Base-by-base conservation (phyloP, 2,888 invertebrate species). In the Podabrus alpinus region DNA sequence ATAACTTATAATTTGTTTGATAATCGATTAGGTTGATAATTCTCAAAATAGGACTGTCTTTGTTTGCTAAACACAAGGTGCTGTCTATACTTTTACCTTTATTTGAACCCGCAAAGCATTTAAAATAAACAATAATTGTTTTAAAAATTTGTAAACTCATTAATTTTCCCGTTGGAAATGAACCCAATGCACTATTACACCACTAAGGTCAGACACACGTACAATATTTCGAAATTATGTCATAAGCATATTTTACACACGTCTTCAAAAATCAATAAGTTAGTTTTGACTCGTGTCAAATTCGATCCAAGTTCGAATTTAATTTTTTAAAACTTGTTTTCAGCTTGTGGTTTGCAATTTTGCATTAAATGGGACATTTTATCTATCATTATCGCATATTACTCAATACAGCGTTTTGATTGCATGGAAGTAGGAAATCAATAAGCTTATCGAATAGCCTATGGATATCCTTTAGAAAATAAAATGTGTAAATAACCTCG, bases 401-500 rank as follows among this genome's bases (percentile, higher is more conserved):
- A 71, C 71, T 66, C 71, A 25, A 71, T 29, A 71, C 17, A 60
- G 17, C 59, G 17, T 66, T 16, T 17, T 16, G 45, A 66, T 71
- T 71, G 71, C 71, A 59, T 71, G 71, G 71, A 72, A 72, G 62
- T 69, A 73, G 69, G 59, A 73, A 73, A 73, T 73, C 69, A 66
- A 69, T 69, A 69, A 66, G 59, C 11, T 69, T 73, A 69, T 73
- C 69, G 59, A 17, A 73, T 64, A 64, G 17, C 24, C 15, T 24
- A 66, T 21, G 45, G 73, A 69, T 73, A 73, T 73, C 73, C 69
- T 73, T 59, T 64, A 73, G 64, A 73, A 73, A 66, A 68, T 68
- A 72, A 77, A 68, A 72, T 75, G 70, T 70, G 45, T 68, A 71
- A 16, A 62, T 76, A 74, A 76, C 76, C 69, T 76, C 76, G 59